These are phyloP conservation scores for Acromyrmex echinatior DNA, from an alignment of 1,140 invertebrate species.

Conservation along the genomic window DNA sequence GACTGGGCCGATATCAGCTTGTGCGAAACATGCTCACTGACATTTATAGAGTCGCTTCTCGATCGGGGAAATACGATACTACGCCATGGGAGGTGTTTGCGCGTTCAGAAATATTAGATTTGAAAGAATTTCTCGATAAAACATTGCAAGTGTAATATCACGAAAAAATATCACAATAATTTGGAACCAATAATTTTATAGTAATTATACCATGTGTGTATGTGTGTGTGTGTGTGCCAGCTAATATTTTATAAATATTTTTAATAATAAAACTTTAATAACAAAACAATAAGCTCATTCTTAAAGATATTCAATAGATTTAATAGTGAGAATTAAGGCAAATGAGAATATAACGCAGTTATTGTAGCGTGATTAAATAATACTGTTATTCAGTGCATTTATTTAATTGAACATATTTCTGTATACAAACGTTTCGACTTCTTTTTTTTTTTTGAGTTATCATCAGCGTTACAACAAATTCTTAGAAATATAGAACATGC, in stretches of 20 bases:
- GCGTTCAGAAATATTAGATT: constrained; percentile 7
- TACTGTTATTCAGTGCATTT: no score
- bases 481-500: no score
- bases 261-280: constrained; percentile 4
- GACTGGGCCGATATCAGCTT: constrained; percentile 11
- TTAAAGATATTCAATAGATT: neutral
- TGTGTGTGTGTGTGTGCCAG: no score
- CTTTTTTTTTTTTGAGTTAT: no score
- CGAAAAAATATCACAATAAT: neutral
- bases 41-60: constrained; percentile 26
- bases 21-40: constrained; percentile 26
- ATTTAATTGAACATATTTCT: no score
- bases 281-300: neutral
- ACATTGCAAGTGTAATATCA: neutral
- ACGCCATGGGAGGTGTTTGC: neutral
- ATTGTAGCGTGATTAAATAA: no score
- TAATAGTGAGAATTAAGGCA: no score
- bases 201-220: neutral
- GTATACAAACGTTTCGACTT: no score
- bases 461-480: no score
- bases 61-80: constrained; percentile 15
- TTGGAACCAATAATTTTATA: neutral
- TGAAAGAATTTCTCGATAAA: neutral
- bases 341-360: no score
- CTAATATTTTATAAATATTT: constrained; percentile 1